Evolutionary conservation across 2,113 vertebrate species (phyloP).

Genomic region (Gavialis gangeticus): DNA sequence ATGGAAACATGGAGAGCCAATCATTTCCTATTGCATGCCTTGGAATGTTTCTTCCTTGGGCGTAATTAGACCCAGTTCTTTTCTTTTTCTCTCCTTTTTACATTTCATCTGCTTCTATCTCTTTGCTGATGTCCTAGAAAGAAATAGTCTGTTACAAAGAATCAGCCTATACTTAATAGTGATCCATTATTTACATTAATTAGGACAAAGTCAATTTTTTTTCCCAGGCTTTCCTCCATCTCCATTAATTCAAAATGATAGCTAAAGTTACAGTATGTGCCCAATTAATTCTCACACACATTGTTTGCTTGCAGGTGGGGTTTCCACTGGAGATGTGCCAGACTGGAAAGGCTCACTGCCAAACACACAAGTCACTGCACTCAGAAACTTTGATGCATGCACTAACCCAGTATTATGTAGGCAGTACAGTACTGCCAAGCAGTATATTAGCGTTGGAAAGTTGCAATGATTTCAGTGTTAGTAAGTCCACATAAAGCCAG

Average conservation of each 20-base stretch:
- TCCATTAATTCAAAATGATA: not conserved
- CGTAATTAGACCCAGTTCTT: not conserved
- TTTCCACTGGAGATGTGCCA: not conserved
- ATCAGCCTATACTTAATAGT: not conserved
- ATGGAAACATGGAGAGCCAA: not conserved
- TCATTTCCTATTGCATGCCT: not conserved
- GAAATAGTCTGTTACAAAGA: not conserved
- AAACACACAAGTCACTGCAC: not conserved
- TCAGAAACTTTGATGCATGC: not conserved
- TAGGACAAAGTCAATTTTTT: not conserved
- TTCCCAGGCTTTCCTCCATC: not conserved
- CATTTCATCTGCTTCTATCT: not conserved
- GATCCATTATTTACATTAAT: conserved; percentile 9
- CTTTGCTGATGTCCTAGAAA: not conserved
- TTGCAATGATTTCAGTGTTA: not conserved
- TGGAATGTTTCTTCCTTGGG: not conserved
- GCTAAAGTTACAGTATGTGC: not conserved
- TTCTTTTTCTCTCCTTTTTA: not conserved
- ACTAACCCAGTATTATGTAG: not conserved
- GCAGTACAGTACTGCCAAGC: not conserved
- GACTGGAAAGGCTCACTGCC: not conserved
- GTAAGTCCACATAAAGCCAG: not conserved
- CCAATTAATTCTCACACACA: not conserved
- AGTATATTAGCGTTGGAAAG: not conserved
- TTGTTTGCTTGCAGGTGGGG: not conserved